Percentiles rank a stretch among this genome's conserved stretches.
Conservation (phyloP, 2,113 vertebrate species). For the Gobio gobio region DNA sequence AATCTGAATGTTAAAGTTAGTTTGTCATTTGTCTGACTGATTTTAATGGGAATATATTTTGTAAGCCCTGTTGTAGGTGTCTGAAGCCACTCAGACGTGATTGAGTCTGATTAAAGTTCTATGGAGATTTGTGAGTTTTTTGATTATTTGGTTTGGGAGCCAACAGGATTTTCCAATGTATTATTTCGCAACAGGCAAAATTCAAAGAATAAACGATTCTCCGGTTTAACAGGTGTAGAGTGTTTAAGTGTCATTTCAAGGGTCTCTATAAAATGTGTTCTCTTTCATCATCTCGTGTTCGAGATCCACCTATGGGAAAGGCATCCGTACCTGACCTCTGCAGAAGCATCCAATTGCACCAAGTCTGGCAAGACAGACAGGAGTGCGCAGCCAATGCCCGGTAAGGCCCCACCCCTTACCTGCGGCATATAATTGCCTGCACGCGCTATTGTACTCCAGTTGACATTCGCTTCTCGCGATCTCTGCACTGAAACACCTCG, state of each 20-base stretch:
- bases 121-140: slow-evolving; percentile 30
- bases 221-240: neutral
- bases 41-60: neutral
- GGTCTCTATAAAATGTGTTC: neutral
- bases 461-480: too few species aligned
- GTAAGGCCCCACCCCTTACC: too few species aligned
- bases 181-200: neutral
- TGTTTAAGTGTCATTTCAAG: neutral
- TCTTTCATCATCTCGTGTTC: too few species aligned
- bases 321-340: too few species aligned
- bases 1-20: neutral
- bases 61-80: neutral
- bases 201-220: neutral
- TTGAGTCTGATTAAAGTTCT: neutral
- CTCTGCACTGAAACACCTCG: too few species aligned
- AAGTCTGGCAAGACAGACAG: too few species aligned
- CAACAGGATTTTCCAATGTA: neutral
- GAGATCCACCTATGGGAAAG: too few species aligned
- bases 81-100: neutral
- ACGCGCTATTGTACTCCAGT: too few species aligned
- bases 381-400: too few species aligned
- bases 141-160: slow-evolving; percentile 34
- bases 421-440: too few species aligned
- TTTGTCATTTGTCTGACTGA: neutral
- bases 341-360: too few species aligned